phyloP scores from a whole-genome alignment of 2,113 vertebrate species.

The Capricornis sumatraensis region DNA sequence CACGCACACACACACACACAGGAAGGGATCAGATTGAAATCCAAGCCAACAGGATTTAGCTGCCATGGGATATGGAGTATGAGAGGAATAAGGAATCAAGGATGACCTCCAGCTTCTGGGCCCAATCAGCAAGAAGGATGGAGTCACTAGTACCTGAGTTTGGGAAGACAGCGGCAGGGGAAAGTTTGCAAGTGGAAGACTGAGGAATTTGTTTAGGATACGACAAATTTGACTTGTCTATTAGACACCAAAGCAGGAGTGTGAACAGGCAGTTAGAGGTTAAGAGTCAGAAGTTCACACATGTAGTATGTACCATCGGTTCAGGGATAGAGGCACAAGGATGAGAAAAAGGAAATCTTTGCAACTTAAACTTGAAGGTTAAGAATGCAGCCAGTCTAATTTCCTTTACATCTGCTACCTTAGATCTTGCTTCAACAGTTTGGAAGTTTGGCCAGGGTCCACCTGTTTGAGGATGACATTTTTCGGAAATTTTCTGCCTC shows the following conservation, averaged over 20 bases:
- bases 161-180: not conserved
- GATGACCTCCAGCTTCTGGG: not conserved
- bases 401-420: not conserved
- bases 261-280: not conserved
- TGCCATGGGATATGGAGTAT: rapidly evolving
- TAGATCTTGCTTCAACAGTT: not conserved
- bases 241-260: not conserved
- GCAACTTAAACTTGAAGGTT: not conserved
- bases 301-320: rapidly evolving
- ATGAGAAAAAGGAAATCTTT: not conserved
- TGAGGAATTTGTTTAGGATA: not conserved
- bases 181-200: not conserved
- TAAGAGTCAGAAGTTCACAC: not conserved
- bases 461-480: not conserved
- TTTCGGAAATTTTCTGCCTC: not conserved
- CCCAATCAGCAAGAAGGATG: not conserved
- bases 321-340: not conserved
- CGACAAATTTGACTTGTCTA: not conserved
- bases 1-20: not conserved
- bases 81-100: not conserved
- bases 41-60: not conserved
- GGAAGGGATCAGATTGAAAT: not conserved
- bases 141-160: not conserved
- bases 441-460: not conserved
- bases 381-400: not conserved